A percentile compares a stretch with the other conserved stretches of the same genome.
Evolutionary conservation across 1,140 invertebrate species (phyloP).

Genomic region (Listronotus oregonensis): DNA sequence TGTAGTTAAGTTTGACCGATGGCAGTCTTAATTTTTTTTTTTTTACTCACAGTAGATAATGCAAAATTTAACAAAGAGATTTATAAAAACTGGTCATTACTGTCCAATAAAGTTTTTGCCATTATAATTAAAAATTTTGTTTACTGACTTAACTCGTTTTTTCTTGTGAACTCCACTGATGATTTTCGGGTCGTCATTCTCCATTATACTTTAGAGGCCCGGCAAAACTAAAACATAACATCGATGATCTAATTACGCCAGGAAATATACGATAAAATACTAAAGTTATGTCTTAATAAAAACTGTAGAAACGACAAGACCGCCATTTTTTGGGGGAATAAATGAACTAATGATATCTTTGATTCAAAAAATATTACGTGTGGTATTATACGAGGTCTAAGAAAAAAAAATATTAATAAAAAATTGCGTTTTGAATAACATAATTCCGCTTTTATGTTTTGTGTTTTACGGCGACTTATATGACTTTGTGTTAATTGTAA

Average conservation of each 20-base stretch:
- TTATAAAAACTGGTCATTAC: conserved; percentile 23
- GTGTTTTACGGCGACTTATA: too few relatives aligned
- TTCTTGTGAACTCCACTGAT: conserved; percentile 15
- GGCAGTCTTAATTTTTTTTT: too few relatives aligned
- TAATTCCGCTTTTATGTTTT: too few relatives aligned
- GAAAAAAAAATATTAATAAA: too few relatives aligned
- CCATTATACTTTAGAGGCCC: conserved; percentile 13
- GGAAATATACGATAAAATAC: conserved; percentile 21
- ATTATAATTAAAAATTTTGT: conserved; percentile 32
- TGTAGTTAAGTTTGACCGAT: too few relatives aligned
- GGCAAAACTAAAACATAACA: conserved; percentile 27
- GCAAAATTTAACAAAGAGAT: neutral
- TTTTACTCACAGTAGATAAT: too few relatives aligned
- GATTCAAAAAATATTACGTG: too few relatives aligned
- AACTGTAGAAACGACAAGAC: neutral
- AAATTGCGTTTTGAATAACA: too few relatives aligned
- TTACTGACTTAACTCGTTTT: conserved; percentile 28
- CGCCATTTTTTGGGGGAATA: neutral
- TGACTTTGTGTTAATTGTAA: too few relatives aligned
- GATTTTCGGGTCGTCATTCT: conserved; percentile 22
- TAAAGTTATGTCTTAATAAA: conserved; percentile 24
- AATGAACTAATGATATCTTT: too few relatives aligned
- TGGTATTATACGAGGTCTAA: too few relatives aligned
- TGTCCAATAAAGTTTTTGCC: conserved; percentile 28
- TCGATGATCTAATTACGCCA: conserved; percentile 28